Conservation (phyloP, 2,113 vertebrate genomes). For the Leptobrachium leishanense region DNA sequence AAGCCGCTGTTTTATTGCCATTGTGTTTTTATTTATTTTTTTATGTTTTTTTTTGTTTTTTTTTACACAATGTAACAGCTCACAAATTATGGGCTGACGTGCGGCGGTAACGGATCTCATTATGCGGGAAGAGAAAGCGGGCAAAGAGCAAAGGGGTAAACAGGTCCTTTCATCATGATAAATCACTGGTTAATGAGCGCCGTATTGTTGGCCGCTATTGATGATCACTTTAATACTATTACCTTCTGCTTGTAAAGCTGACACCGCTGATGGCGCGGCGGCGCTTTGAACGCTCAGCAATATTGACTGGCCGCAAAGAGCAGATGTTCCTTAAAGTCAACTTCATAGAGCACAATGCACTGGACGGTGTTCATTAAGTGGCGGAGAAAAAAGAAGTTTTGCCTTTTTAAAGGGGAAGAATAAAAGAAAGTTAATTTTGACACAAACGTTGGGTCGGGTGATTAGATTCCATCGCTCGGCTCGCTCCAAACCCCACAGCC, state of each 20-base stretch:
- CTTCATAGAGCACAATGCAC: neutral
- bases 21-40: constrained; percentile 57
- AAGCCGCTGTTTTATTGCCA: too few species aligned
- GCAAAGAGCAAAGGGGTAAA: constrained; percentile 90
- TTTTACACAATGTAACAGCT: constrained; percentile 69
- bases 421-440: too few species aligned
- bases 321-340: constrained; percentile 85
- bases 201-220: constrained; percentile 87
- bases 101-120: constrained; percentile 76
- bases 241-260: constrained; percentile 96
- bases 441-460: too few species aligned
- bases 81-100: constrained; percentile 80
- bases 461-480: too few species aligned
- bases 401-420: too few species aligned
- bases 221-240: constrained; percentile 87
- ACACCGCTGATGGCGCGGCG: constrained; percentile 88
- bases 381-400: neutral
- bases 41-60: constrained; percentile 73
- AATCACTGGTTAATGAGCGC: constrained; percentile 98
- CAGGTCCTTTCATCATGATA: constrained; percentile 97
- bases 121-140: constrained; percentile 73
- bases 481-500: too few species aligned
- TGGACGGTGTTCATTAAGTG: neutral
- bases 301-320: constrained; percentile 94
- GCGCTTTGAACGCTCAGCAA: constrained; percentile 94